Percentiles rank a stretch among this genome's conserved stretches.
phyloP scores from a whole-genome alignment of 2,113 vertebrate species.

The Pitta sordida region DNA sequence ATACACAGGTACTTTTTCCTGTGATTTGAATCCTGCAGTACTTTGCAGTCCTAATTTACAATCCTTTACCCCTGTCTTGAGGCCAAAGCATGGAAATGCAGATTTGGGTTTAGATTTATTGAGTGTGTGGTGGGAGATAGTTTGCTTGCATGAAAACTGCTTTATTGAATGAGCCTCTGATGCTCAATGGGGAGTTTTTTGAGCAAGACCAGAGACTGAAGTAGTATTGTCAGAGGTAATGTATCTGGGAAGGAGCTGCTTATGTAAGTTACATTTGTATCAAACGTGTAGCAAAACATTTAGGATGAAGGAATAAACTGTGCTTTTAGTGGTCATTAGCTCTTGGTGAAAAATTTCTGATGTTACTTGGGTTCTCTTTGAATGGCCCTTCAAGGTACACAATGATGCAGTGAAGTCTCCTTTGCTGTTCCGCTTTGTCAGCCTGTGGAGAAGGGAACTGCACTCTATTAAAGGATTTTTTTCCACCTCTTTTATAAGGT shows the following conservation, averaged over 20 bases:
- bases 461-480: constrained; percentile 70
- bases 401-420: background rate
- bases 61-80: background rate
- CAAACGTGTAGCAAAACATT: background rate
- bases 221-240: background rate
- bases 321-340: background rate
- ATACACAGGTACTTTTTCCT: background rate
- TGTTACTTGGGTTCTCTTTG: background rate
- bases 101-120: constrained; percentile 5
- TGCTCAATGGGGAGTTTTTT: background rate
- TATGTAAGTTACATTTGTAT: background rate
- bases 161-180: background rate
- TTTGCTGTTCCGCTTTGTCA: background rate
- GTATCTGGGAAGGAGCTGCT: background rate
- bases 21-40: background rate
- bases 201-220: background rate
- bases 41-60: background rate
- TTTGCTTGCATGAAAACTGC: background rate
- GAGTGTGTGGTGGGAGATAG: background rate
- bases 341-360: background rate
- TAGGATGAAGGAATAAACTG: background rate
- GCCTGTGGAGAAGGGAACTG: constrained; percentile 65
- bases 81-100: background rate
- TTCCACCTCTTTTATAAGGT: constrained; percentile 66
- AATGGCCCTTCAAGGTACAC: background rate